Evolutionary conservation across 2,113 vertebrate species (phyloP), one percentile per base, ranked within the genome.

Genomic region (Pimephales promelas): DNA sequence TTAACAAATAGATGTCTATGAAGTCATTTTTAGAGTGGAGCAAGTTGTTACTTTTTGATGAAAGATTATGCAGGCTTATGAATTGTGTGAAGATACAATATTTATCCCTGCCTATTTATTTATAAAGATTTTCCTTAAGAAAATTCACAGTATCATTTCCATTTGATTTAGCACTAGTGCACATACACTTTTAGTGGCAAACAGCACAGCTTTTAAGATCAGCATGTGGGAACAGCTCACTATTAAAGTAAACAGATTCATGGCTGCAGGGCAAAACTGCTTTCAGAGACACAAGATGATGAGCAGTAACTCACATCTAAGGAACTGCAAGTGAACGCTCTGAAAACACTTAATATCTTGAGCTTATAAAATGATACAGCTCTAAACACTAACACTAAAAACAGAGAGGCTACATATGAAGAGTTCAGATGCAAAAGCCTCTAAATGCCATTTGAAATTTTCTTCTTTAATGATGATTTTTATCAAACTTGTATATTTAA

Each of bases 161-260:
- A 61, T 59, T 7, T 43, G 54, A 36, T 77, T 43, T 57, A 40
- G 26, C 45, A 70, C 18, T 56, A 34, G 49, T 28, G 6, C 75
- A 78, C 45, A 78, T 56, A 61, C 43, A 59, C n/a, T 59, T 76
- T 24, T 77, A 22, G 54, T 77, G 54, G 75, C 75, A 77, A 26
- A 78, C 34, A 43, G 20, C 20, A 57, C 28, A 34, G 74, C 31
- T 45, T 77, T 57, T 59, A 77, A 77, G 74, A 57, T 11, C 31
- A 77, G 22, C 31, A 16, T 57, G 52, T 71, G 68, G 24, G 10
- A 71, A 57, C 20, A 56, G 73, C 52, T 76, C 54, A 40, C 11
- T 26, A 78, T 78, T 59, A 61, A 61, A 59, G 22, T 61, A 61
- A 78, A 78, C 75, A 59, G 56, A 78, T 77, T 77, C 59, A 77